A percentile compares a stretch with the other conserved stretches of the same genome.
phyloP scores from a whole-genome alignment of 2,113 vertebrate genomes.

The Loxodonta africana region DNA sequence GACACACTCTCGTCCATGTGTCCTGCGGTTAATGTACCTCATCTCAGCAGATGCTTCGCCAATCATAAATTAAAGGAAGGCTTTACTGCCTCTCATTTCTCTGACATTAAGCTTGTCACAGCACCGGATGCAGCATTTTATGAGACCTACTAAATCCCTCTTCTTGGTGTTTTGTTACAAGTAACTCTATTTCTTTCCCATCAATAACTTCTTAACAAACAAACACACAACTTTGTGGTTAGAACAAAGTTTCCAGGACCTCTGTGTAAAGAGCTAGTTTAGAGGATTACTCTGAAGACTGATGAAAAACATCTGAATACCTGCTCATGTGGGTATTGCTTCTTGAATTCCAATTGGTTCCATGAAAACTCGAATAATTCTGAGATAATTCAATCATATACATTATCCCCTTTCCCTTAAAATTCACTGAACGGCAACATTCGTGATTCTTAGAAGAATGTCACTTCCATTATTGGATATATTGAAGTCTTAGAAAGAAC shows the following conservation, averaged over 20 bases:
- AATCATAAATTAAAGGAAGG: constrained; percentile 82
- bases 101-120: constrained; percentile 83
- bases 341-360: background rate
- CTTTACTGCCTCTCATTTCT: constrained; percentile 82
- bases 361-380: background rate
- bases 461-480: background rate
- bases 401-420: background rate
- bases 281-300: background rate
- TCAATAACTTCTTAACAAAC: background rate
- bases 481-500: background rate
- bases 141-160: constrained; percentile 77
- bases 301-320: background rate
- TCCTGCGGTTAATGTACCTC: constrained; percentile 76
- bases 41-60: constrained; percentile 80
- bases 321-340: background rate
- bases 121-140: constrained; percentile 77
- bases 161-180: constrained; percentile 68
- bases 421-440: background rate
- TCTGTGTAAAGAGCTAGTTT: constrained; percentile 49
- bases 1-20: background rate
- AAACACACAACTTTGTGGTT: background rate
- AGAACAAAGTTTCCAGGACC: constrained; percentile 55
- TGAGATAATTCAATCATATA: background rate
- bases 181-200: constrained; percentile 73
- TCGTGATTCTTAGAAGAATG: background rate